These are phyloP conservation scores for Diadophis punctatus DNA, from an alignment of 2,113 vertebrate species.

Conservation along the genomic window DNA sequence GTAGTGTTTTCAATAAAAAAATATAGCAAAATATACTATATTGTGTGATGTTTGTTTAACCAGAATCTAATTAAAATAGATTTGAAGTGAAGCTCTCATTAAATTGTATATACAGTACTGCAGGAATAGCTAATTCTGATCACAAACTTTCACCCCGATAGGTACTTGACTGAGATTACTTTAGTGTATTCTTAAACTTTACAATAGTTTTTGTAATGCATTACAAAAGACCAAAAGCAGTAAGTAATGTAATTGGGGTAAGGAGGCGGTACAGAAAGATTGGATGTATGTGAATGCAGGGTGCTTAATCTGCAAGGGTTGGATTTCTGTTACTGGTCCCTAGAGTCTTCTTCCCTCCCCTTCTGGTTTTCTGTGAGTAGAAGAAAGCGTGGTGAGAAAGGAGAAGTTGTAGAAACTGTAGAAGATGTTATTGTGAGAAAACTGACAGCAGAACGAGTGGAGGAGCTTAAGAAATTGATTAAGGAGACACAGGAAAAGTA, in stretches of 20 bases:
- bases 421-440: constrained; percentile 97
- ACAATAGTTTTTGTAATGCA: not conserved
- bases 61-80: not conserved
- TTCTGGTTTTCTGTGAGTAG: constrained; percentile 57
- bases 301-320: not conserved
- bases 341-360: not conserved
- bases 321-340: not conserved
- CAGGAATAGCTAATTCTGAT: not conserved
- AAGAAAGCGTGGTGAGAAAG: constrained; percentile 96
- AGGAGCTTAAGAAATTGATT: constrained; percentile 93
- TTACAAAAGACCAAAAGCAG: not conserved
- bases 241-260: not conserved
- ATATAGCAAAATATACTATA: not conserved
- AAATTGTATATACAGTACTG: not conserved
- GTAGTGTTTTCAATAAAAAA: not conserved
- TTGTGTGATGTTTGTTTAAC: not conserved
- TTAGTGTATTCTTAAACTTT: not conserved
- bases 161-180: not conserved
- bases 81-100: not conserved
- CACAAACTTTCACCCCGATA: not conserved
- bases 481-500: constrained; percentile 98
- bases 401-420: constrained; percentile 97
- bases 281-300: not conserved
- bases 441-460: constrained; percentile 91
- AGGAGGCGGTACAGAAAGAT: not conserved